Evolutionary conservation across 2,113 vertebrate species (phyloP).

Genomic region (Eonycteris spelaea): DNA sequence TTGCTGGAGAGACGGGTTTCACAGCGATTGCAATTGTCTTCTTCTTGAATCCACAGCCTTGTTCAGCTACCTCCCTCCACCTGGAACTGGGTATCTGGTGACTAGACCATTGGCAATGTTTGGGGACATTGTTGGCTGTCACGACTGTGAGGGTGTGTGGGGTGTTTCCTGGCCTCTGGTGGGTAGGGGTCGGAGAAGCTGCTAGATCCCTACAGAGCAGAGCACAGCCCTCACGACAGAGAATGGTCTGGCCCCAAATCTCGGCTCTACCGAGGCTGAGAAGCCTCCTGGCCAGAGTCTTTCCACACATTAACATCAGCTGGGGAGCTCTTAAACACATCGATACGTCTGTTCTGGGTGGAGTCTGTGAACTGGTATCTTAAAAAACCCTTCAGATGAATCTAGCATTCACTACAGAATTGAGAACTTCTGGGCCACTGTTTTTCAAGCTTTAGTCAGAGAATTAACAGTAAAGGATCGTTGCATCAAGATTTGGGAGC

Average conservation of each 20-base stretch:
- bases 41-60: no score
- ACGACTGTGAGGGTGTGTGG: background rate
- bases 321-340: no score
- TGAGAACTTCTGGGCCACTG: background rate
- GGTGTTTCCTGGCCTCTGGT: no score
- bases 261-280: background rate
- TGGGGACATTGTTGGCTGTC: background rate
- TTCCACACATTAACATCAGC: no score
- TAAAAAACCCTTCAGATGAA: background rate
- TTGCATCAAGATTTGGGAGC: background rate
- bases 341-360: no score
- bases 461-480: background rate
- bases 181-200: background rate
- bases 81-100: background rate
- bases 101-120: background rate
- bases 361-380: no score
- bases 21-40: rapidly evolving
- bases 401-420: background rate
- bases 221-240: no score
- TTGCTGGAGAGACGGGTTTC: background rate
- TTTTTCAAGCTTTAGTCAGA: background rate
- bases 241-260: background rate
- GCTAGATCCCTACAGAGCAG: background rate
- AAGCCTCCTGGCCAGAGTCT: no score
- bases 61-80: no score